These are phyloP conservation scores for roundworm (Caenorhabditis elegans) DNA, from an alignment of 1,140 invertebrate species.

Conservation along the genomic window DNA sequence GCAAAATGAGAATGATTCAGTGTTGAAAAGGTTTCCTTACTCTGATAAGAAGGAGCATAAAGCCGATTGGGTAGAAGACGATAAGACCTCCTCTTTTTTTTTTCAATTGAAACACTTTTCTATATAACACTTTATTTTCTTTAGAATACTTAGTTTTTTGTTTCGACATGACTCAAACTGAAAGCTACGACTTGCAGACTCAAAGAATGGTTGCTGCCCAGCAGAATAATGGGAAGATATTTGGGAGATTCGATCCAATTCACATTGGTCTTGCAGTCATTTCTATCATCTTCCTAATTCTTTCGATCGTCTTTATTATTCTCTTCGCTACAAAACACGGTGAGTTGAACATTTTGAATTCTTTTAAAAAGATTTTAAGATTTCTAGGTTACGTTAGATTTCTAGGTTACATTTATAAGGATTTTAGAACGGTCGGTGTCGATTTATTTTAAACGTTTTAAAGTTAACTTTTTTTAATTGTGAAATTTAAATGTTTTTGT, in stretches of 20 bases:
- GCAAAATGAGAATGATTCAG: background rate
- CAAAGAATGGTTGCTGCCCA: background rate
- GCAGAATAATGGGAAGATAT: background rate
- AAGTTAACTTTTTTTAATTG: no score
- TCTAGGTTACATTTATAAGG: no score
- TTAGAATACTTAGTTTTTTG: background rate
- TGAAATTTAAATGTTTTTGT: no score
- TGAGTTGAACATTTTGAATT: background rate
- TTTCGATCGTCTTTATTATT: slow-evolving; percentile 27
- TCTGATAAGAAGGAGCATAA: background rate
- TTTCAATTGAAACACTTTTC: background rate
- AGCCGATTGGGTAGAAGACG: no score
- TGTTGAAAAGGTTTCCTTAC: background rate
- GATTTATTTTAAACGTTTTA: no score
- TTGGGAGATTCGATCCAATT: background rate
- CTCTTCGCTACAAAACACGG: slow-evolving; percentile 33
- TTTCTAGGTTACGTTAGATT: no score
- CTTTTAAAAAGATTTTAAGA: no score
- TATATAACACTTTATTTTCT: background rate
- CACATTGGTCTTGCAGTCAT: background rate
- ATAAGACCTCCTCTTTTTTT: no score
- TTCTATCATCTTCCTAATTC: slow-evolving; percentile 21
- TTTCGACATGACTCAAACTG: slow-evolving; percentile 2
- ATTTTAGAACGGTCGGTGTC: no score
- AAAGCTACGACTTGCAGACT: slow-evolving; percentile 1